A percentile compares a stretch with the other conserved stretches of the same genome.
phyloP scores from a whole-genome alignment of 2,888 invertebrate genomes.

The Eulithis testata region DNA sequence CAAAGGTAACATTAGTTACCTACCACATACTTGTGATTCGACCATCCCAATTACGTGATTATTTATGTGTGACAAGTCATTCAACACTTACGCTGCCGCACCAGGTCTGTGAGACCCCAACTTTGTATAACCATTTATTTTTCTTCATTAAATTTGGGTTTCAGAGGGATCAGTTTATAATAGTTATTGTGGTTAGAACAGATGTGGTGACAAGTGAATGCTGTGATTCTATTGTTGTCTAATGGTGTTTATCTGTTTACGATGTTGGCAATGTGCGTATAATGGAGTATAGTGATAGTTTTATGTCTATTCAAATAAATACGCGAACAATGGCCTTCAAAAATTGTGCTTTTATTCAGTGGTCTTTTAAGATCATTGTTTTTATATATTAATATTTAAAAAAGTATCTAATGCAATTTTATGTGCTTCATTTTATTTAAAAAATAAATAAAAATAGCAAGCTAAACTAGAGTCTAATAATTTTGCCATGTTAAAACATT shows the following conservation, averaged over 20 bases:
- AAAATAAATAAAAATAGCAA: no score
- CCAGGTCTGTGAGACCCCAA: slow-evolving; percentile 47
- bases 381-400: no score
- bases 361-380: no score
- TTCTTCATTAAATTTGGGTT: slow-evolving; percentile 9
- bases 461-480: no score
- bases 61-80: slow-evolving; percentile 74
- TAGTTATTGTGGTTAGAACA: slow-evolving; percentile 47
- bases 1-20: slow-evolving; percentile 43
- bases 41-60: slow-evolving; percentile 76
- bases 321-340: no score
- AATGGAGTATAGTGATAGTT: slow-evolving; percentile 47
- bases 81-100: slow-evolving; percentile 52
- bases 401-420: no score
- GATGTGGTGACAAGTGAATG: slow-evolving; percentile 52
- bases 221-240: slow-evolving; percentile 54
- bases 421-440: no score
- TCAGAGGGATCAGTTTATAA: slow-evolving; percentile 39
- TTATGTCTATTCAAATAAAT: neutral
- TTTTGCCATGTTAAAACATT: neutral
- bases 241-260: slow-evolving; percentile 58
- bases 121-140: neutral
- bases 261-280: slow-evolving; percentile 66
- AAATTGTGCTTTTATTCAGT: no score
- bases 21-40: slow-evolving; percentile 67